phyloP scores from a whole-genome alignment of 2,888 invertebrate species.

The Tenthredo notha region DNA sequence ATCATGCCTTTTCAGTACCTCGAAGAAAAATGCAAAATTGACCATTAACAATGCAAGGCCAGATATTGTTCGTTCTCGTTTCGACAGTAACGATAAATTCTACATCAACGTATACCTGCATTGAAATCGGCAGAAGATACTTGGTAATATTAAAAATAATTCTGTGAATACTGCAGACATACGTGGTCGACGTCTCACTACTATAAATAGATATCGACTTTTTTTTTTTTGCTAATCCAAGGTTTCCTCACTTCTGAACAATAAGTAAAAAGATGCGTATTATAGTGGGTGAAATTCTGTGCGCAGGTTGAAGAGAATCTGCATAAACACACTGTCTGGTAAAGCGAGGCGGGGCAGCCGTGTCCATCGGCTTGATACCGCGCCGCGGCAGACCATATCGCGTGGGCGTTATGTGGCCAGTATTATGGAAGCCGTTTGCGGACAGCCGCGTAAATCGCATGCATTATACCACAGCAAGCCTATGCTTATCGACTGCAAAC shows the following conservation, averaged over 20 bases:
- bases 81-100: not conserved
- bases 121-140: not conserved
- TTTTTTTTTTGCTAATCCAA: not conserved
- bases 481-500: conserved; percentile 71
- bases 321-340: conserved; percentile 49
- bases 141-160: not conserved
- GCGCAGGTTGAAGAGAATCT: conserved; percentile 37
- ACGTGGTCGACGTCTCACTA: not conserved
- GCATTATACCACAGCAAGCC: conserved; percentile 71
- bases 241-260: not conserved
- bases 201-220: conserved; percentile 4
- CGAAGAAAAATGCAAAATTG: not conserved
- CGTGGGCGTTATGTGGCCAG: conserved; percentile 53
- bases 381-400: conserved; percentile 51
- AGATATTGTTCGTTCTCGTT: not conserved
- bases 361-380: conserved; percentile 42
- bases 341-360: conserved; percentile 46
- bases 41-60: not conserved
- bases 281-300: not conserved
- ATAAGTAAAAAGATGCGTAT: not conserved
- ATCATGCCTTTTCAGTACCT: conserved; percentile 11
- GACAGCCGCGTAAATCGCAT: conserved; percentile 70
- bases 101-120: not conserved
- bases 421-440: conserved; percentile 26
- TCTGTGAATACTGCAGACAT: not conserved